A percentile compares a stretch with the other conserved stretches of the same genome.
Conservation (phyloP, 2,113 vertebrate genomes). For the Chauna torquata region DNA sequence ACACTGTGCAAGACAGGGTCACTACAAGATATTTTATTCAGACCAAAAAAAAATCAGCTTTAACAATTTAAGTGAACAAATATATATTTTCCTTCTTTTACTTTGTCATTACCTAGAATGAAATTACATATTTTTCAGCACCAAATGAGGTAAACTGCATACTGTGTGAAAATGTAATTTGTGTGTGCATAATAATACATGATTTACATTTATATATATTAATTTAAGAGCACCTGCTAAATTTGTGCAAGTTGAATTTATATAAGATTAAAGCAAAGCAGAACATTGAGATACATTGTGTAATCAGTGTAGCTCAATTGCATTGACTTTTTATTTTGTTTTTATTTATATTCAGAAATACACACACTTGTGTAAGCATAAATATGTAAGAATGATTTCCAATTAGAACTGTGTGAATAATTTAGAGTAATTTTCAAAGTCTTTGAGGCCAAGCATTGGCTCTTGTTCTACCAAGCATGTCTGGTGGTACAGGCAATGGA, state of each 20-base stretch:
- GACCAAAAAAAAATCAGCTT: slow-evolving; percentile 52
- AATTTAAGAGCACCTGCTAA: slow-evolving; percentile 40
- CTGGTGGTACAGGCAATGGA: neutral
- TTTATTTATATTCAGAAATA: slow-evolving; percentile 48
- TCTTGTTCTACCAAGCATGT: neutral
- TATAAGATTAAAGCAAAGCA: neutral
- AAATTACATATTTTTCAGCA: slow-evolving; percentile 19
- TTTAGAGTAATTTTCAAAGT: slow-evolving; percentile 2
- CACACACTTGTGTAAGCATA: neutral
- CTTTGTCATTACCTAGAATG: slow-evolving; percentile 35
- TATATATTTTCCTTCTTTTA: slow-evolving; percentile 37
- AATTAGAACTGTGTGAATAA: slow-evolving; percentile 17
- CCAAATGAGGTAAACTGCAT: neutral
- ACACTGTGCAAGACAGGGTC: slow-evolving; percentile 89
- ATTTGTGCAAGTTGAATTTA: slow-evolving; percentile 36
- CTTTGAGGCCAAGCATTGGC: neutral
- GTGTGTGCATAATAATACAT: slow-evolving; percentile 25
- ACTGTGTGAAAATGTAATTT: slow-evolving; percentile 19
- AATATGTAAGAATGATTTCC: slow-evolving; percentile 41
- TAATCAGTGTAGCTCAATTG: slow-evolving; percentile 33
- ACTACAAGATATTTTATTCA: slow-evolving; percentile 77
- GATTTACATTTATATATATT: slow-evolving; percentile 20
- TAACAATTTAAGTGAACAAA: slow-evolving; percentile 63
- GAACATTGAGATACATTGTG: neutral
- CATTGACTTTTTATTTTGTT: slow-evolving; percentile 24